A percentile compares a stretch with the other conserved stretches of the same genome.
Conservation (phyloP, 2,888 invertebrate genomes). For the Napeogenes inachia region DNA sequence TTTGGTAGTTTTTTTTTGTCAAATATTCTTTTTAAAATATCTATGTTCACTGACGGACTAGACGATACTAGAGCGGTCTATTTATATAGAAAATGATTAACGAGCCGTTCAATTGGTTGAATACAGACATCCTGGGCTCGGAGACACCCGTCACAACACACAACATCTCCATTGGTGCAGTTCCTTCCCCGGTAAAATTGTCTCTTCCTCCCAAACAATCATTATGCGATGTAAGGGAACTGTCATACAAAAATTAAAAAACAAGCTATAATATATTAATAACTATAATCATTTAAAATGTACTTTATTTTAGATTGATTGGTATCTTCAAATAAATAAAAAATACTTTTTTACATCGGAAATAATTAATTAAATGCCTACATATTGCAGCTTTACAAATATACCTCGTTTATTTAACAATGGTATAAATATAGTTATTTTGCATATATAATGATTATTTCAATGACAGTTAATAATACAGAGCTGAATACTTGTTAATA, state of each 20-base stretch:
- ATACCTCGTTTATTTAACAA: no score
- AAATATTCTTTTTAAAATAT: background rate
- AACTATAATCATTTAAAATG: no score
- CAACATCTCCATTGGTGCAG: constrained; percentile 56
- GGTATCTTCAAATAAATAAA: background rate
- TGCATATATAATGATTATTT: constrained; percentile 4
- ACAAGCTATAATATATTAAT: no score
- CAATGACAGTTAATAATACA: constrained; percentile 1
- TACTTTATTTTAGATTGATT: no score
- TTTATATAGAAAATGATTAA: constrained; percentile 26
- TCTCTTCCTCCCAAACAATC: constrained; percentile 61
- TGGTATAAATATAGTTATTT: background rate
- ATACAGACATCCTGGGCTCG: constrained; percentile 60
- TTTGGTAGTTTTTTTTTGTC: background rate
- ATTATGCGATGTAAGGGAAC: constrained; percentile 20
- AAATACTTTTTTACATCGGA: no score
- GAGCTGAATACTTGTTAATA: constrained; percentile 9
- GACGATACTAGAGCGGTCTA: constrained; percentile 7
- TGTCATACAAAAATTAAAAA: constrained; percentile 6
- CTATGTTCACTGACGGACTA: background rate
- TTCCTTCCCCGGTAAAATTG: constrained; percentile 67
- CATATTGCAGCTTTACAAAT: no score
- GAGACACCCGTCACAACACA: constrained; percentile 53
- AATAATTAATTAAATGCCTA: no score
- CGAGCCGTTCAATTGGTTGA: constrained; percentile 47